Evolutionary conservation across 2,888 invertebrate species (phyloP).

Genomic region (Malthinus seriepunctatus): DNA sequence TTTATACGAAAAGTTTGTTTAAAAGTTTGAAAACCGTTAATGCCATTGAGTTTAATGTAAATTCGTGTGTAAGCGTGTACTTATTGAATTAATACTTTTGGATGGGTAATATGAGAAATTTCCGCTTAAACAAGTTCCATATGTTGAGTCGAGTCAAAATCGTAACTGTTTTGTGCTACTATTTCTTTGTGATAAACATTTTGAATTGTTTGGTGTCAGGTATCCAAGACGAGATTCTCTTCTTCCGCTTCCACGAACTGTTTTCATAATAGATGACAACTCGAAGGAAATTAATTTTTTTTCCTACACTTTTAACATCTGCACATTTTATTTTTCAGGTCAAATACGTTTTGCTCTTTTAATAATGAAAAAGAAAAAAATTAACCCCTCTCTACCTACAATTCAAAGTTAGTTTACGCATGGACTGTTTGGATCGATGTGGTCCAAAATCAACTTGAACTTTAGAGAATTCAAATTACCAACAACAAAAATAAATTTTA

Average conservation of each 20-base stretch:
- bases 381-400: no score
- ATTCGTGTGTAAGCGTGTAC: no score
- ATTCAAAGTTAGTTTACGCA: no score
- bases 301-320: neutral
- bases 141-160: slow-evolving; percentile 7
- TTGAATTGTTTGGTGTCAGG: slow-evolving; percentile 15
- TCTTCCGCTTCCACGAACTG: slow-evolving; percentile 23
- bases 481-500: no score
- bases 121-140: slow-evolving; percentile 19
- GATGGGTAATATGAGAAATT: slow-evolving; percentile 18
- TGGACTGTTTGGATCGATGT: no score
- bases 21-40: slow-evolving; percentile 43
- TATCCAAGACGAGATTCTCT: slow-evolving; percentile 14
- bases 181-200: slow-evolving; percentile 8
- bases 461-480: no score
- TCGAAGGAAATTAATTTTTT: neutral
- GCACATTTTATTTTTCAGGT: neutral
- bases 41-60: slow-evolving; percentile 38
- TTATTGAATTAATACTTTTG: slow-evolving; percentile 5
- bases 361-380: no score
- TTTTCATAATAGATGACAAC: neutral
- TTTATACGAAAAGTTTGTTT: slow-evolving; percentile 44
- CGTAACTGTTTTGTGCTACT: slow-evolving; percentile 9
- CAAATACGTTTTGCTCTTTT: no score
- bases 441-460: no score